Conservation (phyloP, 2,888 invertebrate species). For the Lasioglossum malachurum region DNA sequence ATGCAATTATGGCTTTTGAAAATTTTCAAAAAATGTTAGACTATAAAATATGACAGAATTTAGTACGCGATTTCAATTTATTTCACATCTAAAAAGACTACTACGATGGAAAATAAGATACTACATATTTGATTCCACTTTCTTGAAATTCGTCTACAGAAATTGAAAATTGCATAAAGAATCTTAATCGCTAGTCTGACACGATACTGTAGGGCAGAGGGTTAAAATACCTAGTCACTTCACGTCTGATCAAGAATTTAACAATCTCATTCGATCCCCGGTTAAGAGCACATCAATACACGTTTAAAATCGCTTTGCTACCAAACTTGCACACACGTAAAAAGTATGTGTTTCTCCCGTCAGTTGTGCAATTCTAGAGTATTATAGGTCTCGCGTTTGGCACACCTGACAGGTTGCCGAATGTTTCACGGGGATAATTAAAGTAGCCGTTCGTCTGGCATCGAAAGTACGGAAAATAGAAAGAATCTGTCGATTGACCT, state of each 20-base stretch:
- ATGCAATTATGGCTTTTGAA: too few species aligned
- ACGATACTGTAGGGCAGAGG: too few species aligned
- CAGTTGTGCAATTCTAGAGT: neutral
- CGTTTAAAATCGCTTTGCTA: neutral
- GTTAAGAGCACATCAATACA: neutral
- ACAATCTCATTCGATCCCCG: neutral
- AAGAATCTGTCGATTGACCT: conserved; percentile 34
- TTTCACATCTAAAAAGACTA: too few species aligned
- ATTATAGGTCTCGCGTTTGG: neutral
- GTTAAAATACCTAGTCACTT: neutral
- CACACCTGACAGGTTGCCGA: neutral
- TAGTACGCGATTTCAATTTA: too few species aligned
- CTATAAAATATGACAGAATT: too few species aligned
- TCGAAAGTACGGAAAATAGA: conserved; percentile 46
- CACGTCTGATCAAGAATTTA: neutral
- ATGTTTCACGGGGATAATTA: neutral
- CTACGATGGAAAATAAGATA: too few species aligned
- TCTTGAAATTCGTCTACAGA: too few species aligned
- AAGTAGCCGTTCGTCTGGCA: conserved; percentile 27
- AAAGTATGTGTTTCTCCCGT: neutral
- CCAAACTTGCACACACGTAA: neutral
- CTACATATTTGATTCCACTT: too few species aligned
- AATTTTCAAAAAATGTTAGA: too few species aligned
- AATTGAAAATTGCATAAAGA: too few species aligned
- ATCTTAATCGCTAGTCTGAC: too few species aligned